These are phyloP conservation scores for Chrysolina haemoptera DNA, from an alignment of 2,888 invertebrate species.

Conservation along the genomic window DNA sequence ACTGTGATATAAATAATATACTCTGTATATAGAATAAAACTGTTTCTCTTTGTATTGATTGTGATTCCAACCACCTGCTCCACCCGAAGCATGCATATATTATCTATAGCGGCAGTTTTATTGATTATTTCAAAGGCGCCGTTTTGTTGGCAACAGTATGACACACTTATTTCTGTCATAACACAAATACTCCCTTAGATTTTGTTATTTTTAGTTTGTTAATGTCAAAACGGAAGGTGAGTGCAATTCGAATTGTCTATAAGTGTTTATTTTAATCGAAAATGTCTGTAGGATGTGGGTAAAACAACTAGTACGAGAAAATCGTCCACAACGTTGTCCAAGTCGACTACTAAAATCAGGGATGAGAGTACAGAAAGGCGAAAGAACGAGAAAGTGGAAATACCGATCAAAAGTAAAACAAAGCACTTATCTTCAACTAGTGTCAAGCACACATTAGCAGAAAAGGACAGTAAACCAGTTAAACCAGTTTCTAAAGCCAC, in stretches of 20 bases:
- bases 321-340: constrained; percentile 32
- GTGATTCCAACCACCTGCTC: constrained; percentile 20
- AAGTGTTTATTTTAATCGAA: neutral
- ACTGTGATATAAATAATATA: constrained; percentile 28
- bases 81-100: constrained; percentile 7
- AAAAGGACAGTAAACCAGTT: constrained; percentile 19
- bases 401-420: constrained; percentile 32
- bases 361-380: constrained; percentile 46
- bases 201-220: constrained; percentile 38
- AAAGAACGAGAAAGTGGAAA: constrained; percentile 43
- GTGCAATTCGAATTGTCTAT: constrained; percentile 27
- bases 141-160: constrained; percentile 56
- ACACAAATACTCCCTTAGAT: constrained; percentile 35
- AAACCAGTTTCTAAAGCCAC: constrained; percentile 19
- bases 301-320: constrained; percentile 40
- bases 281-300: constrained; percentile 47
- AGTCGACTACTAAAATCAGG: constrained; percentile 39
- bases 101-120: constrained; percentile 44
- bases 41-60: constrained; percentile 25
- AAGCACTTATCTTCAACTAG: neutral
- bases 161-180: constrained; percentile 56
- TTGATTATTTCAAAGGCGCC: constrained; percentile 57
- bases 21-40: constrained; percentile 25
- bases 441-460: constrained; percentile 3
- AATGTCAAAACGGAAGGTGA: constrained; percentile 59